Base-by-base conservation (phyloP, 2,113 vertebrate genomes). In the Gadus macrocephalus region DNA sequence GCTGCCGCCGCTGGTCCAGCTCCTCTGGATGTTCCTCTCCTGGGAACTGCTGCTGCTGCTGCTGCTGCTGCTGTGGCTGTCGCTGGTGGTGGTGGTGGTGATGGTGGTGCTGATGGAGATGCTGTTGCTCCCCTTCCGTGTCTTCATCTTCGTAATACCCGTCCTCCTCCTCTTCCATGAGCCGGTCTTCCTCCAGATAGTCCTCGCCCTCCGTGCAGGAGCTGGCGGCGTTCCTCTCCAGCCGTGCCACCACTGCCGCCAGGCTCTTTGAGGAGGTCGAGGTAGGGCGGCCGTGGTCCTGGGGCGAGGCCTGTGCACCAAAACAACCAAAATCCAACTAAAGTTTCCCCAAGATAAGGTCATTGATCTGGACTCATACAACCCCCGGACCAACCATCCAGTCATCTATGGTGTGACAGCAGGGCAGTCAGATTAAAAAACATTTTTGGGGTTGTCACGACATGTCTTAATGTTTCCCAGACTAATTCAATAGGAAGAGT, bases 201-300 rank as follows among this genome's bases (percentile, higher is more conserved):
- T 93, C 92, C 38, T 93, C 92, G 1, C 91, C 90, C 74, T 93
- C 92, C 70, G 87, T 73, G 76, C 85, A 92, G 0, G 91, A 91
- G 82, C 71, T 92, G n/a, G 91, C 91, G 3, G 92, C 92, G 22
- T 93, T 93, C 70, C 91, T 87, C 79, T 93, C 92, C 77, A 99
- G 90, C 20, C 96, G 95, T 75, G 97, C 97, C 85, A 99, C 97
- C 85, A 99, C 97, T 8, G 96, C 96, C 75, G 97, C 97, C 76
- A 99, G 94, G 90, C 97, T 99, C 80, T 91, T 93, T 17, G 92
- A 93, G 71, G 91, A 92, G 88, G 90, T 92, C 27, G 90, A 88
- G 63, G 85, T 81, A 25, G 90, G 82, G 15, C 91, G 86, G n/a
- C 88, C 89, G 6, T 90, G 88, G 69, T 93, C 90, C 25, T 90